Evolutionary conservation across 2,888 invertebrate species (phyloP).

Genomic region (Agrotis exclamationis): DNA sequence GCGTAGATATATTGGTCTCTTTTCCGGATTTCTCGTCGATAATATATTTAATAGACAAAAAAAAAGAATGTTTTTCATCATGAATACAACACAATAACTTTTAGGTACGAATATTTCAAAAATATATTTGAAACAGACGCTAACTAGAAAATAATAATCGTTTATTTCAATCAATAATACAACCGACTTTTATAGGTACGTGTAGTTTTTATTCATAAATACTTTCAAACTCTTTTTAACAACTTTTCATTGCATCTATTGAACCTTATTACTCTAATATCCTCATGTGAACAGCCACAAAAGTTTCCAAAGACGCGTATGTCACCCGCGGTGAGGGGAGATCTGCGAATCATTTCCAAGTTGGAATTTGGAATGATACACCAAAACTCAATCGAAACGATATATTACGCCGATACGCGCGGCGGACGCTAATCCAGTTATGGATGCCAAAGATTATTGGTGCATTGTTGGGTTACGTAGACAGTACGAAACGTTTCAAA

Average conservation of each 20-base stretch:
- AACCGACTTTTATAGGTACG: no score
- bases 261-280: conserved; percentile 24
- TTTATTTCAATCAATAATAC: no score
- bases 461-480: conserved; percentile 45
- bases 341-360: conserved; percentile 79
- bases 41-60: neutral
- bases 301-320: conserved; percentile 60
- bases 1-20: neutral
- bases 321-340: conserved; percentile 71
- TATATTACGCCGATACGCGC: conserved; percentile 85
- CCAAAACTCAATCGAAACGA: conserved; percentile 89
- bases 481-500: conserved; percentile 8
- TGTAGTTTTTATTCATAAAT: neutral
- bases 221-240: neutral
- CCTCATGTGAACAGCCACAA: conserved; percentile 40
- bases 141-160: neutral
- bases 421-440: conserved; percentile 88
- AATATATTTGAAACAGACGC: neutral
- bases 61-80: neutral
- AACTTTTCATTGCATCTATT: conserved; percentile 10
- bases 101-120: no score
- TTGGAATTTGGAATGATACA: conserved; percentile 81
- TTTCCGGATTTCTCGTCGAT: conserved; percentile 25
- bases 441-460: conserved; percentile 77
- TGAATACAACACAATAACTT: neutral